Percentiles rank a stretch among this genome's conserved stretches.
These are phyloP conservation scores for Rhizomys pruinosus DNA, from an alignment of 2,113 vertebrate species.

Conservation along the genomic window DNA sequence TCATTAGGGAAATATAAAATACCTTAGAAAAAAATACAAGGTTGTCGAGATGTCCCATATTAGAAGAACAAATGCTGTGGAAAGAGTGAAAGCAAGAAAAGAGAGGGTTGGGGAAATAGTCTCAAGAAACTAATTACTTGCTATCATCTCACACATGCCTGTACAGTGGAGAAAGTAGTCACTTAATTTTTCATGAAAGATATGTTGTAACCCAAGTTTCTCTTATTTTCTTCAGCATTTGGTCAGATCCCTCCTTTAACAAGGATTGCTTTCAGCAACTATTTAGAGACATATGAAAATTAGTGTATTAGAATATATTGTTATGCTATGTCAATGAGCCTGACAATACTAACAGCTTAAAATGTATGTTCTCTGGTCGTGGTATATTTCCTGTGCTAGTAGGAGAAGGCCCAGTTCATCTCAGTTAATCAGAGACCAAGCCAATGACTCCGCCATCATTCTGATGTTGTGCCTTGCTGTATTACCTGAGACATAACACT, in stretches of 20 bases:
- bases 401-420: not conserved
- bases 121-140: not conserved
- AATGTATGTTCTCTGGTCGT: not conserved
- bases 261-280: not conserved
- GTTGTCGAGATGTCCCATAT: not conserved
- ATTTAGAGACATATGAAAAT: not conserved
- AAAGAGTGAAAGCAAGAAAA: not conserved
- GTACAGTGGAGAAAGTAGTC: not conserved
- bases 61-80: too few species aligned
- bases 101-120: not conserved
- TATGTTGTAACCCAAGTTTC: not conserved
- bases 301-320: not conserved
- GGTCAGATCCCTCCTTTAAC: not conserved
- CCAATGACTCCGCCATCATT: not conserved
- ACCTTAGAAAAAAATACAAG: too few species aligned
- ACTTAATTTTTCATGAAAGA: not conserved
- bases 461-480: not conserved
- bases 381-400: not conserved
- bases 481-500: not conserved
- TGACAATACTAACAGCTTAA: too few species aligned
- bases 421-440: not conserved
- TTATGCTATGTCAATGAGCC: too few species aligned
- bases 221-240: not conserved
- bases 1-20: too few species aligned
- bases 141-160: not conserved